phyloP scores from a whole-genome alignment of 1,140 invertebrate species.

The Drosophila lacteicornis region DNA sequence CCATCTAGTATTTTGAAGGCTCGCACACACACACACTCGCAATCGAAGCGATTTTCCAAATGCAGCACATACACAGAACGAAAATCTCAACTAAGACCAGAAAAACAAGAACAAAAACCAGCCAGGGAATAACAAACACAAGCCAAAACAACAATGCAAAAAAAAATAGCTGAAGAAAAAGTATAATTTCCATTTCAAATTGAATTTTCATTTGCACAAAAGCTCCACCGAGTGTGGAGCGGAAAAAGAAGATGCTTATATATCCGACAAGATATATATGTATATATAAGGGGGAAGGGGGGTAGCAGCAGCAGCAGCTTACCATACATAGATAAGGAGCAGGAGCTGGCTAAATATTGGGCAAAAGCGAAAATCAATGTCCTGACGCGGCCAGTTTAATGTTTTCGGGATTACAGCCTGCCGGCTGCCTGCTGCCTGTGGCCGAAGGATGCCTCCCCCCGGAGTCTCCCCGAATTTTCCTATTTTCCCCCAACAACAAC shows the following conservation, averaged over 20 bases:
- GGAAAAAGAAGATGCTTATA: constrained; percentile 7
- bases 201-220: constrained; percentile 63
- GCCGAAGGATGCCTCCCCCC: not conserved
- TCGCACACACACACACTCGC: constrained; percentile 10
- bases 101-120: constrained; percentile 15
- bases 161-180: constrained; percentile 53
- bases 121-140: constrained; percentile 20
- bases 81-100: constrained; percentile 27
- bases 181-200: constrained; percentile 63
- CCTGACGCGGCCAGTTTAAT: constrained; percentile 55
- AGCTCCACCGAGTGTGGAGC: constrained; percentile 6
- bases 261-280: not conserved
- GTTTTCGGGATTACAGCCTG: constrained; percentile 51
- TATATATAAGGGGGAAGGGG: not conserved
- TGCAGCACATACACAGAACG: constrained; percentile 1
- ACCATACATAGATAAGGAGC: constrained; percentile 27
- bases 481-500: constrained; percentile 7
- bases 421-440: constrained; percentile 8
- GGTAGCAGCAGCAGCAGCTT: not conserved
- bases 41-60: constrained; percentile 36
- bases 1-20: constrained; percentile 35
- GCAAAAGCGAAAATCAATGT: constrained; percentile 57
- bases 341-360: constrained; percentile 33
- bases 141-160: constrained; percentile 22
- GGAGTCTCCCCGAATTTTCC: constrained; percentile 6